Conservation (phyloP, 1,140 invertebrate species). For the Listronotus bonariensis region DNA sequence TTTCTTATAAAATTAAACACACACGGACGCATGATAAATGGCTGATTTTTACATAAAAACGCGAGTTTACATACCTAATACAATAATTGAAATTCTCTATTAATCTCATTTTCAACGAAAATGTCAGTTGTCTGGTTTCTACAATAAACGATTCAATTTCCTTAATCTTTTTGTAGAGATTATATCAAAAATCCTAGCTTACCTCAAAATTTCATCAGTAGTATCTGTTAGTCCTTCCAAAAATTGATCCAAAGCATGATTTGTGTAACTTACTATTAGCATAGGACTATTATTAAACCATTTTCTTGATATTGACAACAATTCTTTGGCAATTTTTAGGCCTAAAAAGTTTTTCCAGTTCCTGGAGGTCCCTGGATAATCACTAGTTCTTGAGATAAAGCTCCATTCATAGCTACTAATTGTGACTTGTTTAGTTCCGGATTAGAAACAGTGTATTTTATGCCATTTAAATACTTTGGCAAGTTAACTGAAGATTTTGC, state of each 20-base stretch:
- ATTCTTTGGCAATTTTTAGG: slow-evolving; percentile 64
- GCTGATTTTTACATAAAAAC: too few relatives aligned
- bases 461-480: slow-evolving; percentile 39
- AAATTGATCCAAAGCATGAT: slow-evolving; percentile 88
- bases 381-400: slow-evolving; percentile 65
- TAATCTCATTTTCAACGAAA: too few relatives aligned
- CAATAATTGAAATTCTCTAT: too few relatives aligned
- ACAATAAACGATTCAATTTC: too few relatives aligned
- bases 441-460: neutral
- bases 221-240: slow-evolving; percentile 67
- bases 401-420: slow-evolving; percentile 61
- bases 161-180: too few relatives aligned
- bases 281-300: slow-evolving; percentile 60
- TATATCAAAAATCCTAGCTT: neutral
- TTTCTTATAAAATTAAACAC: too few relatives aligned
- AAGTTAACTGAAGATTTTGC: slow-evolving; percentile 48
- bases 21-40: too few relatives aligned
- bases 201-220: slow-evolving; percentile 65
- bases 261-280: slow-evolving; percentile 83
- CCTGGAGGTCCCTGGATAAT: slow-evolving; percentile 84
- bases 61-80: too few relatives aligned
- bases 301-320: slow-evolving; percentile 59
- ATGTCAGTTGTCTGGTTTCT: too few relatives aligned
- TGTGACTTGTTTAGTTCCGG: slow-evolving; percentile 62
- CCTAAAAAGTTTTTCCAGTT: slow-evolving; percentile 81